Base-by-base conservation (phyloP, 2,113 vertebrate genomes). In the Corythaixoides concolor region DNA sequence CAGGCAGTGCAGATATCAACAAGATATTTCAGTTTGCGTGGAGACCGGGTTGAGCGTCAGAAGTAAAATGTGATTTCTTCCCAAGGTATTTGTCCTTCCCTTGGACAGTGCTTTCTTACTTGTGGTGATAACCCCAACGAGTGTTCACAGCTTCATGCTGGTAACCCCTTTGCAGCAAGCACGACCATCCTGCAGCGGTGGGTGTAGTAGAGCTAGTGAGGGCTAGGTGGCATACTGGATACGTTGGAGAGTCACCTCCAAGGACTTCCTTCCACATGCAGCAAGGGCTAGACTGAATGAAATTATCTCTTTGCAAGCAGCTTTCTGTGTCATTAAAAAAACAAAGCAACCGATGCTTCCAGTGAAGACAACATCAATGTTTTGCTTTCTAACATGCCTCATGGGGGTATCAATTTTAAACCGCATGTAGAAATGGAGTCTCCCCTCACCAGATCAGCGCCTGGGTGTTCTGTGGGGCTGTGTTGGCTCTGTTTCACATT, bases 161-260 rank as follows among this genome's bases (percentile, higher is more conserved):
- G 62, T 33, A 95, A 58, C 35, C 58, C 59, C 62, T 76, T 86
- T 91, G 55, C 79, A 49, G 64, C 73, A 82, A 82, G 55, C 49
- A 1, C 2, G 28, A 56, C 56, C 8, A 5, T 53, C 49, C 68
- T 21, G 15, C 70, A 67, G 85, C 8, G 14, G 79, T 81, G 62
- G 66, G 47, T 98, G 98, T 43, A 98, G 94, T 98, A 88, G 96
- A 88, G 32, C 28, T 56, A 72, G 53, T 3, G 97, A 97, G 93
- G 96, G 97, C 98, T 98, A 98, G 98, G 98, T 98, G 98, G 98
- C 98, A 98, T 97, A 91, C 78, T 98, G 91, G 98, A 98, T 97
- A 97, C 98, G 32, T 89, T 95, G 86, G 85, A 96, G 69, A 95
- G 90, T 94, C 90, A 97, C 95, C 92, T 97, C 92, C 89, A 89